Percentiles rank a stretch among this genome's conserved stretches.
Conservation (phyloP, 2,797 vertebrate species). For the Propithecus deckenii region DNA sequence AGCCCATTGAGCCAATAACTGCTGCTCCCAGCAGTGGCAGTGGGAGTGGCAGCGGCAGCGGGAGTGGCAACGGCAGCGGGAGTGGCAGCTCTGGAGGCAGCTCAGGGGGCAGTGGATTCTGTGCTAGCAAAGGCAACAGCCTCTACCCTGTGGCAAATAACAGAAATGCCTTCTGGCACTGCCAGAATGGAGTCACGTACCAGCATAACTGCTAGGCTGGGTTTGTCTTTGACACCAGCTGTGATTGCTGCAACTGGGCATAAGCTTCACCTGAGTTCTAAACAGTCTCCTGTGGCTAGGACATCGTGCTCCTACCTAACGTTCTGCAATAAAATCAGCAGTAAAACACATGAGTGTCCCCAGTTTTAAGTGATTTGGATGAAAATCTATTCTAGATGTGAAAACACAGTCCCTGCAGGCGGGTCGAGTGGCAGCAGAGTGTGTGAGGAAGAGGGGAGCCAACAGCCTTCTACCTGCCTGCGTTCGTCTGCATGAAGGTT, state of each 20-base stretch:
- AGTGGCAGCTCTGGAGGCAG: not conserved
- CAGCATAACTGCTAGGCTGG: slow-evolving; percentile 70
- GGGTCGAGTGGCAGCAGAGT: accelerated
- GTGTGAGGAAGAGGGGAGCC: not conserved
- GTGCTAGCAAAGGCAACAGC: slow-evolving; percentile 83
- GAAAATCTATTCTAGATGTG: not conserved
- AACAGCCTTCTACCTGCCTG: not conserved
- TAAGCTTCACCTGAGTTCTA: slow-evolving; percentile 54
- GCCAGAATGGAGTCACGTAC: slow-evolving; percentile 77
- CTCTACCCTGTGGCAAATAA: slow-evolving; percentile 83
- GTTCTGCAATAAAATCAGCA: slow-evolving; percentile 59
- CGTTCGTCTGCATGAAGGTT: not conserved
- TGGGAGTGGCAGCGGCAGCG: not conserved
- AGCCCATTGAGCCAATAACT: slow-evolving; percentile 40
- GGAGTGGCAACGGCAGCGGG: not conserved
- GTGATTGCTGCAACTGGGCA: slow-evolving; percentile 88
- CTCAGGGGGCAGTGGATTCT: slow-evolving; percentile 81
- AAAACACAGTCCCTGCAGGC: not conserved
- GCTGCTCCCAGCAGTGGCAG: slow-evolving; percentile 36
- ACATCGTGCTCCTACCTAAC: not conserved
- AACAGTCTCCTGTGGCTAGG: not conserved
- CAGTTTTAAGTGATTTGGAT: not conserved
- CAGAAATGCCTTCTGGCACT: slow-evolving; percentile 85
- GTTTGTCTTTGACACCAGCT: slow-evolving; percentile 85
- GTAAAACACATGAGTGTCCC: not conserved